These are phyloP conservation scores for Eristalis intricaria DNA, from an alignment of 2,888 invertebrate species.

Conservation along the genomic window DNA sequence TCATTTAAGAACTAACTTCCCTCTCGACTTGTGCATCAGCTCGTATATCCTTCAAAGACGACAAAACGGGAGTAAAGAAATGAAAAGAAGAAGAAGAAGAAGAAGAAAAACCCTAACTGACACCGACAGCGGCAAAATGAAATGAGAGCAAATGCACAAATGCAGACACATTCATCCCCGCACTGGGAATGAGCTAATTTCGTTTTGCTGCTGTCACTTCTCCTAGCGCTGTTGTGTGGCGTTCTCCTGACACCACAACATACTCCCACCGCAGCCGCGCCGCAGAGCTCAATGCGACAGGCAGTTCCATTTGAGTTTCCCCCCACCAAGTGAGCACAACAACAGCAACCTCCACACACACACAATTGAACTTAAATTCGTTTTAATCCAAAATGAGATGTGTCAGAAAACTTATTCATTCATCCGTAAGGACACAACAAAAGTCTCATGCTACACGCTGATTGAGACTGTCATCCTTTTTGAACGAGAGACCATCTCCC, in stretches of 20 bases:
- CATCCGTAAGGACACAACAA: conserved; percentile 4
- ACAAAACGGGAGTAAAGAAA: background rate
- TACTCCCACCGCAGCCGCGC: conserved; percentile 8
- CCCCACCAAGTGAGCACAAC: conserved; percentile 1
- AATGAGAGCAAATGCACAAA: conserved; percentile 38
- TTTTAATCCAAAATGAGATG: conserved; percentile 1
- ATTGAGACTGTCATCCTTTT: conserved; percentile 1
- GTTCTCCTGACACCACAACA: conserved; percentile 32
- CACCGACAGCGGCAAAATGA: conserved; percentile 32
- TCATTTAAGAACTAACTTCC: conserved; percentile 29
- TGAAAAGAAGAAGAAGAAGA: background rate
- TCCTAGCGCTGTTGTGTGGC: conserved; percentile 47
- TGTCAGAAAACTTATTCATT: conserved; percentile 12
- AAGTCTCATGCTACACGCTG: conserved; percentile 6
- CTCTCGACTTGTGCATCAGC: conserved; percentile 26
- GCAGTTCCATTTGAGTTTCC: conserved; percentile 43
- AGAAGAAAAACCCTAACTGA: background rate
- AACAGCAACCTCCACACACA: background rate
- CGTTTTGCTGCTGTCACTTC: conserved; percentile 62
- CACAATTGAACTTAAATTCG: conserved; percentile 6
- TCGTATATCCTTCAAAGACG: conserved; percentile 32
- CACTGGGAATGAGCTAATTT: conserved; percentile 63
- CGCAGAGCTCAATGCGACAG: conserved; percentile 21
- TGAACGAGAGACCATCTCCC: background rate
- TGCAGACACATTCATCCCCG: conserved; percentile 61